Percentiles rank a stretch among this genome's conserved stretches.
Evolutionary conservation across 2,113 vertebrate species (phyloP).

Genomic region (Hemicordylus capensis): DNA sequence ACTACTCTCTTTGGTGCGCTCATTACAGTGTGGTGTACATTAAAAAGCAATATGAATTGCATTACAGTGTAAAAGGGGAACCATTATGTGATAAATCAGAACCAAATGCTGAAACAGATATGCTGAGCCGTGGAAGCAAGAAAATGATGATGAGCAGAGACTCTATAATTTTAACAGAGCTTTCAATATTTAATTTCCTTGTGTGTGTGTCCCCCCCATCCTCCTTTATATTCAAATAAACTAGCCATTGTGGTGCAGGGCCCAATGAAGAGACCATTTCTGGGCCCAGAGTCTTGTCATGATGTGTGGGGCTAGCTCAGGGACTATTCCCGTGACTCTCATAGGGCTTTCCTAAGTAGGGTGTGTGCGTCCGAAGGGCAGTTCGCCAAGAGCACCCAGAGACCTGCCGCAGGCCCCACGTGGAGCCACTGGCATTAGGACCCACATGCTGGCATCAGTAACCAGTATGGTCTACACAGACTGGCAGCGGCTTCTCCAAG

Average conservation of each 20-base stretch:
- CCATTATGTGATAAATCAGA: constrained; percentile 35
- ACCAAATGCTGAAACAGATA: constrained; percentile 21
- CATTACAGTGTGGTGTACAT: constrained; percentile 1
- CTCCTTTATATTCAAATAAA: not conserved
- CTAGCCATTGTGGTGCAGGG: not conserved
- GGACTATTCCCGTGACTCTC: no score
- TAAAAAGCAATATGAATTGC: constrained; percentile 30
- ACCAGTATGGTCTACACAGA: no score
- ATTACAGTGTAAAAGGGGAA: constrained; percentile 20
- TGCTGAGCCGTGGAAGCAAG: not conserved
- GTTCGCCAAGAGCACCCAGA: no score
- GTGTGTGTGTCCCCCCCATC: not conserved
- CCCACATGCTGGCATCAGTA: no score
- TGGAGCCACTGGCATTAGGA: no score
- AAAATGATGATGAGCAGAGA: constrained; percentile 11
- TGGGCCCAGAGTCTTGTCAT: no score
- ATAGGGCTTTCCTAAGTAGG: no score
- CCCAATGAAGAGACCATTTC: no score
- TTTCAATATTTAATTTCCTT: constrained; percentile 56
- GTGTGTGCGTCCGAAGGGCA: no score
- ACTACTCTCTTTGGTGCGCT: constrained; percentile 1
- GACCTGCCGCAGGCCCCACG: no score
- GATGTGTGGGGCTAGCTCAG: no score
- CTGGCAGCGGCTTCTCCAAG: no score
- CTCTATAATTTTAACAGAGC: constrained; percentile 8